Base-by-base conservation (phyloP, 2,888 invertebrate species). In the Falcaria lacertinaria region DNA sequence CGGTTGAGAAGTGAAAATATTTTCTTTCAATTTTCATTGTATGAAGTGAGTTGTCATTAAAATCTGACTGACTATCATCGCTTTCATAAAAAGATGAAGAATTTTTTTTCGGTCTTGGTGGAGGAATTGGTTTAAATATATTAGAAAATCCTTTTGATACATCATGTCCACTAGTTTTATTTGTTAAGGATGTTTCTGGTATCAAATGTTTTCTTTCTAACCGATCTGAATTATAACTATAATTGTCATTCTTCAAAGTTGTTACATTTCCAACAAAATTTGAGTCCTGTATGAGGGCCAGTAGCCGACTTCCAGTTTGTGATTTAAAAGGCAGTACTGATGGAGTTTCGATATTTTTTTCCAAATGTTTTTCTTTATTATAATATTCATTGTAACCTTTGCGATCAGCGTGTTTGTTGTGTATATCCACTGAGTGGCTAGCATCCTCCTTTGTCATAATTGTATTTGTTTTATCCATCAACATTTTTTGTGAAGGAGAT, bases 401-500 rank as follows among this genome's bases (percentile, higher is more conserved):
- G 34, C 93, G 88, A 57, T 93, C 92, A n/a, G 92, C 71, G 71
- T 91, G 93, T 66, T 94, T 94, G 53, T 89, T 90, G 60, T 95
- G 94, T 55, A 93, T 90, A 60, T 95, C 93, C 2, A 93, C 79
- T 36, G 94, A 83, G 54, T 91, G 91, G 60, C 92, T 92, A 1
- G 92, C 91, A 52, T 91, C 91, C 49, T 87, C 80, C 56, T 90
- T 84, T 19, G 67, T 67, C 37, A 87, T 74, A n/a, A 89, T 67
- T 37, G 85, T 82, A 34, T 88, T 89, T 15, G 90, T 89, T 61
- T 90, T 91, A 45, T 91, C 90, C 67, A 91, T 86, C 34, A 91
- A 78, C 63, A 89, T 87, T 64, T 91, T 91, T 69, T 95, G 95
- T 4, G 93, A 92, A 0, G 95, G 95, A 0, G 95, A 95, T 8